Evolutionary conservation across 2,113 vertebrate species (phyloP).

Genomic region (Gnathonemus longibarbis): DNA sequence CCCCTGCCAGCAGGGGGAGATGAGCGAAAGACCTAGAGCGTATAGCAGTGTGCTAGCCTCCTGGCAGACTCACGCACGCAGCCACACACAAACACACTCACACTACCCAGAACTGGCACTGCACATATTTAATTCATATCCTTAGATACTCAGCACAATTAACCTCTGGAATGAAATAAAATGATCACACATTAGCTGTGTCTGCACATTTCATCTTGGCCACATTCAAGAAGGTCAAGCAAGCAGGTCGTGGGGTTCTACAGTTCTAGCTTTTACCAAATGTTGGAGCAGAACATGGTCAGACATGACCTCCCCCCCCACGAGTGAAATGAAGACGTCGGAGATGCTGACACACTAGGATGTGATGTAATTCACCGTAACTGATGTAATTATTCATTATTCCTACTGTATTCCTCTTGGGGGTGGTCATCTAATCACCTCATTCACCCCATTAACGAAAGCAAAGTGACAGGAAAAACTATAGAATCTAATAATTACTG

Average conservation of each 20-base stretch:
- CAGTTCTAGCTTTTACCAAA: background rate
- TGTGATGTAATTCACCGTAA: background rate
- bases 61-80: background rate
- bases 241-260: background rate
- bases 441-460: background rate
- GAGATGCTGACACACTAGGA: background rate
- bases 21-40: slow-evolving; percentile 18
- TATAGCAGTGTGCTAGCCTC: background rate
- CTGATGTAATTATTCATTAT: background rate
- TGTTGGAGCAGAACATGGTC: background rate
- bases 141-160: background rate
- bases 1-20: slow-evolving; percentile 21
- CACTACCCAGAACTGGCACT: background rate
- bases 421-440: background rate
- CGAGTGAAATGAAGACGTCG: background rate
- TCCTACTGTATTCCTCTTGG: background rate
- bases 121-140: background rate
- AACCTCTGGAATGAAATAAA: background rate
- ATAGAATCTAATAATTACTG: background rate
- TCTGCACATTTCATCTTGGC: background rate
- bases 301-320: background rate
- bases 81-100: background rate
- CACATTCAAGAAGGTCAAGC: background rate
- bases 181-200: background rate
- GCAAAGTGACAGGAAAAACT: background rate